Base-by-base conservation (phyloP, 2,797 vertebrate genomes). In the Liasis olivaceus region DNA sequence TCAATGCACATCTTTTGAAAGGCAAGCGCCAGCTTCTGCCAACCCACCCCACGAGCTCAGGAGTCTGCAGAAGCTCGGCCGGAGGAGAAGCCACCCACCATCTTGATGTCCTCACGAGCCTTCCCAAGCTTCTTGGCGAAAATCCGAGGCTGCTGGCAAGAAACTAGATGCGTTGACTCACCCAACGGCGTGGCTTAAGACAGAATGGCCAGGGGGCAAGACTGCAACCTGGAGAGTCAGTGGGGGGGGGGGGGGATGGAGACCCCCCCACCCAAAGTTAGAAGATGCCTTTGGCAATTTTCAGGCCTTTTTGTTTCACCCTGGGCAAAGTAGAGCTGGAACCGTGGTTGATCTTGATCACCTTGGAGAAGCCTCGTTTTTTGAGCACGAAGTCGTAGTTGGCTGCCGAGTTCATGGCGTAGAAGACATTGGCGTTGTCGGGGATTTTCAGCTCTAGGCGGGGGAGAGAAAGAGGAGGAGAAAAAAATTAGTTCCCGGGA, bases 221-320 rank as follows among this genome's bases (percentile, higher is more conserved):
- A 95, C 84, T 0, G 0, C 92, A 93, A 92, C 85, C 93, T 92
- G 90, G 77, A 93, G 59, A 88, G 94, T 6, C 54, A 94, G 94
- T 92, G 93, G 88, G 7, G 24, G 31, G 93, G 88, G 7, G 24
- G 31, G 11, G n/a, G n/a, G 11, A 20, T 4, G 28, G 13, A 8
- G 26, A 54, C 36, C 81, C 81, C 4, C 42, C 77, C 31, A 26
- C 22, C 1, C 11, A 89, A 91, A 51, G 92, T 97, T 97, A 99
- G 98, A 99, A 99, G 97, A 99, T 99, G 97, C 99, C 99, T 95
- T 99, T 99, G 62, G 99, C 98, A 0, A 99, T 99, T 97, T 98
- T 99, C 95, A 99, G 98, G 95, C 99, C 99, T 91, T 99, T 99
- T 98, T 99, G 99, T 92, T 99, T 99, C 98, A 99, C 98, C 92